Percentiles rank a stretch among this genome's conserved stretches.
These are phyloP conservation scores for Ceratosolen solmsi DNA, from an alignment of 1,140 invertebrate genomes.

Conservation along the genomic window DNA sequence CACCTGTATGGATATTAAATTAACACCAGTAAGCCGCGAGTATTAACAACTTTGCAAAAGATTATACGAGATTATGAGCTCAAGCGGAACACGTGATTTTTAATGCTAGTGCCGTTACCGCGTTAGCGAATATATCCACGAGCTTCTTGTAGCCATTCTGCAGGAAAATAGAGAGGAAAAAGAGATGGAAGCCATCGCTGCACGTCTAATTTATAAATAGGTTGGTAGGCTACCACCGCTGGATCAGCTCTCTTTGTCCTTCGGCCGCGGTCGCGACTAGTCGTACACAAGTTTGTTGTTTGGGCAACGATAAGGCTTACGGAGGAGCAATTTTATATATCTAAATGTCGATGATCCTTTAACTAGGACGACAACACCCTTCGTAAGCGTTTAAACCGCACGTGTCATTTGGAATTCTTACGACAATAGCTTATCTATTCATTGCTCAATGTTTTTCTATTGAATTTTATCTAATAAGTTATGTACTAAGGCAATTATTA, in stretches of 20 bases:
- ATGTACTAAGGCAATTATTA: too few species aligned
- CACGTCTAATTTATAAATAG: slow-evolving; percentile 39
- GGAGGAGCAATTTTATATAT: too few species aligned
- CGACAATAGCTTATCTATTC: too few species aligned
- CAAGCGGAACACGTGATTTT: slow-evolving; percentile 74
- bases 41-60: slow-evolving; percentile 76
- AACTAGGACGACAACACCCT: too few species aligned
- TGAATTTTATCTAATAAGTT: too few species aligned
- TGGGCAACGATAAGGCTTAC: neutral
- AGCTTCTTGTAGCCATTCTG: neutral
- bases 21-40: slow-evolving; percentile 74
- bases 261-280: neutral
- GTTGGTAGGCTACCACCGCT: neutral
- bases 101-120: slow-evolving; percentile 63
- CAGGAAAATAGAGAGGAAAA: neutral
- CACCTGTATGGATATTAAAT: slow-evolving; percentile 76
- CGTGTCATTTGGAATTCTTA: too few species aligned
- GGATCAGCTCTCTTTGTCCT: neutral
- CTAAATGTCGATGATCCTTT: too few species aligned
- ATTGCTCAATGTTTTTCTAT: too few species aligned
- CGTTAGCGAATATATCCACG: neutral
- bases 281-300: neutral
- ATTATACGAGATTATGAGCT: slow-evolving; percentile 75
- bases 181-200: neutral
- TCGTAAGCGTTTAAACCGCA: too few species aligned